These are phyloP conservation scores for Silvanus unidentatus DNA, from an alignment of 2,888 invertebrate genomes.

Conservation along the genomic window DNA sequence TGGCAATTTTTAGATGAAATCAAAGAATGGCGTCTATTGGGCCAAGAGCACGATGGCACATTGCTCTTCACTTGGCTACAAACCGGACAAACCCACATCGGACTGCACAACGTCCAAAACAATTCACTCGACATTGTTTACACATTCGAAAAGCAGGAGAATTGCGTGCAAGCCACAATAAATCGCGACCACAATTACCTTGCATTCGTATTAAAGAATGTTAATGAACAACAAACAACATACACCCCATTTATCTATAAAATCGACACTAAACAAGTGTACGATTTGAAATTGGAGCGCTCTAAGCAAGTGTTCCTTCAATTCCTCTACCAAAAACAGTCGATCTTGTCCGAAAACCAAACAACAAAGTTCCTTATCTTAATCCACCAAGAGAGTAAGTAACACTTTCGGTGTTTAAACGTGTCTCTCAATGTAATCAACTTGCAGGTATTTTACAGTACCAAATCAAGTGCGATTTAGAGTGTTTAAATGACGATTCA, in stretches of 20 bases:
- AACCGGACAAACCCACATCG: constrained; percentile 46
- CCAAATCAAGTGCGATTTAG: constrained; percentile 30
- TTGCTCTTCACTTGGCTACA: constrained; percentile 63
- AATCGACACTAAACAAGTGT: constrained; percentile 40
- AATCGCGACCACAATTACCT: constrained; percentile 63
- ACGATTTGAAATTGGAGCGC: constrained; percentile 51
- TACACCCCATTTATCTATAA: constrained; percentile 62
- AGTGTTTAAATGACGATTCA: constrained; percentile 16
- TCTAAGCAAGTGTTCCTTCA: constrained; percentile 73
- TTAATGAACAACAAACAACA: constrained; percentile 34
- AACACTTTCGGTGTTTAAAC: neutral
- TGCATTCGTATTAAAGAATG: constrained; percentile 61
- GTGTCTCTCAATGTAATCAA: neutral
- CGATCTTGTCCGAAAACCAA: constrained; percentile 39
- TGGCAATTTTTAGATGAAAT: constrained; percentile 55
- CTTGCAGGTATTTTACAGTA: constrained; percentile 42
- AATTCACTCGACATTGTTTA: constrained; percentile 58
- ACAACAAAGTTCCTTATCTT: constrained; percentile 66
- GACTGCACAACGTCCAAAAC: constrained; percentile 56
- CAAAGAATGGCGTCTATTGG: constrained; percentile 73
- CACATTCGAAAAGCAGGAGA: constrained; percentile 56
- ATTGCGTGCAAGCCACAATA: constrained; percentile 74
- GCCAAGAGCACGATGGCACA: constrained; percentile 73
- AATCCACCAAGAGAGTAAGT: constrained; percentile 73
- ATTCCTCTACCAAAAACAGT: constrained; percentile 61